Base-by-base conservation (phyloP, 2,888 invertebrate species). In the Caenorhabditis becei region DNA sequence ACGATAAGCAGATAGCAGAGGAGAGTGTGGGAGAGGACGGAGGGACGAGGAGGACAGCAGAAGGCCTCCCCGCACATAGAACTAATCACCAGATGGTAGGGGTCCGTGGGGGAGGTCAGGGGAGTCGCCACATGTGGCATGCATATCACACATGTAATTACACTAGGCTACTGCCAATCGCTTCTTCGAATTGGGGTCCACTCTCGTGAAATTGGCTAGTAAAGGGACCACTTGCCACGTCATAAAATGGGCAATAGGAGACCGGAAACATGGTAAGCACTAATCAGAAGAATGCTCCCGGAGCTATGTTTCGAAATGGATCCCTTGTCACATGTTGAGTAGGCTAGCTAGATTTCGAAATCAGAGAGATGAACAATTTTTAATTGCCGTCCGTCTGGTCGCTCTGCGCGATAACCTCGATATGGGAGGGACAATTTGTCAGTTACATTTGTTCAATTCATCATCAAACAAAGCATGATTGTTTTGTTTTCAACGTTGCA, bases 1-100 rank as follows among this genome's bases (percentile, higher is more conserved):
- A 74, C 74, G 74, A 74, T 74, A 74, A 74, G 74, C 74, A 74
- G 74, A 74, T 74, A 74, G 72, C 47, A 49, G 47, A 74, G 65
- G n/a, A 56, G 26, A 32, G 35, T 18, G 56, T 18, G 59, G 3
- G 41, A 37, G 41, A 32, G 8, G 41, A 41, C 14, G 23, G 23
- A 37, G n/a, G 20, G 59, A 20, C n/a, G 24, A 23, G 16, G 44
- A n/a, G 7, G 16, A 20, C 37, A 41, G 58, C 37, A 44, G 44
- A 37, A 61, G 41, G 49, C 47, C 49, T 47, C 26, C 53, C 18
- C 67, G 16, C 16, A 54, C 54, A 51, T 23, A 24, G 51, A 32
- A 56, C 69, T 69, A 69, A 69, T 69, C 69, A 69, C 69, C 69
- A 69, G 69, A 69, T 69, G 69, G 70, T 71, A 26, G 61, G 51